These are phyloP conservation scores for Orchesellides sinensis DNA, from an alignment of 2,888 invertebrate species.

Conservation along the genomic window DNA sequence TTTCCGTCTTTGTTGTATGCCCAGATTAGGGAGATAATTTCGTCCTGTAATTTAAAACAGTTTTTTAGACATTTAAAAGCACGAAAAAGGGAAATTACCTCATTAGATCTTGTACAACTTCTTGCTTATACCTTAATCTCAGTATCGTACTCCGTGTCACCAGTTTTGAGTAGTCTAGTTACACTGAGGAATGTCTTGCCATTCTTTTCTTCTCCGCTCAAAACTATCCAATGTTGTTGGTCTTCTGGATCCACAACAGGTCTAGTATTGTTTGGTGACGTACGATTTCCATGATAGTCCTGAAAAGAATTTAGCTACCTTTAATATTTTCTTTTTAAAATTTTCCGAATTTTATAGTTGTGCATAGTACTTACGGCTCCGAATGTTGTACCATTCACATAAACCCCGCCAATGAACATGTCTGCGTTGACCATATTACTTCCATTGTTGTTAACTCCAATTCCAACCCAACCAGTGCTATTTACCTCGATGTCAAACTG, in stretches of 20 bases:
- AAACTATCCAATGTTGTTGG: neutral
- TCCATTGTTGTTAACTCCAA: neutral
- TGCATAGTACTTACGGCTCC: neutral
- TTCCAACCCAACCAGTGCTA: slow-evolving; percentile 24
- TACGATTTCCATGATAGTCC: neutral
- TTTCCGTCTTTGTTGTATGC: neutral
- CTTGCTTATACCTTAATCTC: slow-evolving; percentile 10
- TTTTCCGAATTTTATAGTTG: too few species aligned
- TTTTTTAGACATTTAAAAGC: neutral
- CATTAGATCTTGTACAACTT: too few species aligned
- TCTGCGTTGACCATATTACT: slow-evolving; percentile 7
- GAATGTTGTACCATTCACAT: neutral
- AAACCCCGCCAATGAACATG: slow-evolving; percentile 5
- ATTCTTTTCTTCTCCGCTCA: neutral
- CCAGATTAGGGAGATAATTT: neutral
- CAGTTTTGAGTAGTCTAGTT: neutral
- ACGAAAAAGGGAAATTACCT: neutral
- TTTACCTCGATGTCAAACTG: neutral
- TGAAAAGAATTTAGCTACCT: neutral
- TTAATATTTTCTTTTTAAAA: neutral
- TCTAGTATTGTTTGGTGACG: neutral
- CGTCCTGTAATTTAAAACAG: neutral
- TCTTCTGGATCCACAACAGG: neutral
- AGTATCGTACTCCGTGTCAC: neutral
- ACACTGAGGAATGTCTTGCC: neutral